Percentiles rank a stretch among this genome's conserved stretches.
Conservation (phyloP, 2,797 vertebrate genomes). For the Coreius guichenoti region DNA sequence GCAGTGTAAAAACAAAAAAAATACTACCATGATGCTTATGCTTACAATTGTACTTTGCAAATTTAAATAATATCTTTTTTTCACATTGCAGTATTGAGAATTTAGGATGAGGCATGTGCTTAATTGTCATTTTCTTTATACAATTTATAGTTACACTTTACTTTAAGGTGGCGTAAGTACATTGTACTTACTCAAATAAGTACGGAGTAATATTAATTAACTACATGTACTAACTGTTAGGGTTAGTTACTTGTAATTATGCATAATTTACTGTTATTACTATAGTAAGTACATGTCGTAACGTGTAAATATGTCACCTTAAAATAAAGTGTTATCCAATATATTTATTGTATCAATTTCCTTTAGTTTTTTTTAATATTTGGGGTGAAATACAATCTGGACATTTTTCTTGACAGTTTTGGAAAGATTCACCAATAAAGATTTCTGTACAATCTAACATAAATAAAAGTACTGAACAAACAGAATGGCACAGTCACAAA, state of each 20-base stretch:
- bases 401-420: not conserved
- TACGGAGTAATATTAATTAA: not conserved
- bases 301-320: not conserved
- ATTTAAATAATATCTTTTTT: not conserved
- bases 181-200: not conserved
- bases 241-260: not conserved
- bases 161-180: not conserved
- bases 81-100: not conserved
- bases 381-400: not conserved
- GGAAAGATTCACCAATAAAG: not conserved
- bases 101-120: not conserved
- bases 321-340: not conserved
- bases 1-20: not conserved
- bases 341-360: not conserved
- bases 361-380: not conserved
- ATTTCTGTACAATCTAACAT: not conserved
- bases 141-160: not conserved
- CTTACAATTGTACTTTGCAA: not conserved
- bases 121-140: not conserved
- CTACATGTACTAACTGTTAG: not conserved
- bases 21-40: not conserved
- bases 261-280: not conserved
- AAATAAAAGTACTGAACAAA: conserved; percentile 20
- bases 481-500: not conserved
- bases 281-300: not conserved